Percentiles rank a stretch among this genome's conserved stretches.
phyloP scores from a whole-genome alignment of 2,113 vertebrate genomes.

The Myocastor coypus region DNA sequence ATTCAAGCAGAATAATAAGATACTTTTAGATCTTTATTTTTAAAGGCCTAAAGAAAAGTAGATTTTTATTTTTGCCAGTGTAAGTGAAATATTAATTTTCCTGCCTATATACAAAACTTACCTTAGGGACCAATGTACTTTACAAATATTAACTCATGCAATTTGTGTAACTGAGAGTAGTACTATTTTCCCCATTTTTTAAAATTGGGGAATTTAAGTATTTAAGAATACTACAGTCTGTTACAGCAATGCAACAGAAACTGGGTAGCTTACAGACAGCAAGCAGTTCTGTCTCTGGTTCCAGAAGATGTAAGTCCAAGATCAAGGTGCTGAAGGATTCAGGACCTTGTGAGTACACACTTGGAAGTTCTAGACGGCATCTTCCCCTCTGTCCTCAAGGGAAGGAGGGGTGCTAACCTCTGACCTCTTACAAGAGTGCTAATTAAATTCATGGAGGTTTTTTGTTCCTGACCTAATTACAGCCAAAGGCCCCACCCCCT shows the following conservation, averaged over 20 bases:
- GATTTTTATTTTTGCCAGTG: neutral
- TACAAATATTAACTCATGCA: neutral
- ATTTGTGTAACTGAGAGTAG: neutral
- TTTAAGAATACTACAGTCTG: too few relatives aligned
- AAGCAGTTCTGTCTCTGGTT: neutral
- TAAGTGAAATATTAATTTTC: neutral
- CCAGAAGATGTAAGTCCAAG: neutral
- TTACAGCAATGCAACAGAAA: neutral
- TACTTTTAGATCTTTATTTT: neutral
- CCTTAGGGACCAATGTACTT: constrained; percentile 10
- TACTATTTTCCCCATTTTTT: constrained; percentile 18
- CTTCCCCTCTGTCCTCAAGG: neutral
- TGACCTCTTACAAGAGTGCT: neutral
- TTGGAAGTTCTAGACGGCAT: neutral
- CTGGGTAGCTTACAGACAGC: neutral
- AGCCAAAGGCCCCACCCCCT: neutral
- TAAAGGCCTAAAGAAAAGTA: constrained; percentile 8
- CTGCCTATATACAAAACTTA: constrained; percentile 48
- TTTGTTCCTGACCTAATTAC: neutral
- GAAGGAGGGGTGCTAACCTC: neutral
- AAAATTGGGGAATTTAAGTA: too few relatives aligned
- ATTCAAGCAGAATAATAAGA: constrained; percentile 13
- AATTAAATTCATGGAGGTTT: neutral
- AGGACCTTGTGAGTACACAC: neutral
- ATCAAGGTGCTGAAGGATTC: neutral